Evolutionary conservation across 2,888 invertebrate genomes (phyloP).

Genomic region (Latheticus oryzae): DNA sequence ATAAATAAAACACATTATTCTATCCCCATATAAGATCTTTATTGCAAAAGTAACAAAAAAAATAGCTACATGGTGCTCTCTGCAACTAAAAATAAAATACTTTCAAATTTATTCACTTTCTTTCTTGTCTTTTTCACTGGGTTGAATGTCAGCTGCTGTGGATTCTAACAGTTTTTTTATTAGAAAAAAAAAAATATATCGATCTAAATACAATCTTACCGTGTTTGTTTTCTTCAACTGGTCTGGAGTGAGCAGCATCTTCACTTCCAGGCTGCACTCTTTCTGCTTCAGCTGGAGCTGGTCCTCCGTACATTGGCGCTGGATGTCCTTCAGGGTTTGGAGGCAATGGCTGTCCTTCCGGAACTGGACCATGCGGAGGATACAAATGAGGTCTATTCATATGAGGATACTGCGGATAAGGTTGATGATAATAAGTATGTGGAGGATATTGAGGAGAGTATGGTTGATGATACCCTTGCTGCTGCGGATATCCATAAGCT

Average conservation of each 20-base stretch:
- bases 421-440: conserved; percentile 68
- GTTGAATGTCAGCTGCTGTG: not conserved
- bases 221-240: conserved; percentile 28
- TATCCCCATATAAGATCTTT: too few relatives aligned
- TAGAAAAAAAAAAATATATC: conserved; percentile 2
- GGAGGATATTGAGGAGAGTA: conserved; percentile 61
- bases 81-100: conserved; percentile 7
- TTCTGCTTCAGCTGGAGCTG: conserved; percentile 49
- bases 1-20: too few relatives aligned
- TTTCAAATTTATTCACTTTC: conserved; percentile 37
- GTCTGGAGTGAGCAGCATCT: conserved; percentile 27
- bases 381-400: conserved; percentile 66
- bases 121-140: conserved; percentile 39
- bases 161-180: not conserved
- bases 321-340: conserved; percentile 55
- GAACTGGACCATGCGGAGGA: conserved; percentile 59
- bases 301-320: conserved; percentile 42
- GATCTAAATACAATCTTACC: conserved; percentile 11
- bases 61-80: conserved; percentile 2
- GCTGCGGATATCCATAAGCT: conserved; percentile 59
- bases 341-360: conserved; percentile 59
- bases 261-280: conserved; percentile 41
- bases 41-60: conserved; percentile 34
- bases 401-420: conserved; percentile 70
- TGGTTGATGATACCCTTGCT: conserved; percentile 62